Percentiles rank a stretch among this genome's conserved stretches.
These are phyloP conservation scores for Astreopora myriophthalma DNA, from an alignment of 64 coral and sea anemone genomes.

Conservation along the genomic window DNA sequence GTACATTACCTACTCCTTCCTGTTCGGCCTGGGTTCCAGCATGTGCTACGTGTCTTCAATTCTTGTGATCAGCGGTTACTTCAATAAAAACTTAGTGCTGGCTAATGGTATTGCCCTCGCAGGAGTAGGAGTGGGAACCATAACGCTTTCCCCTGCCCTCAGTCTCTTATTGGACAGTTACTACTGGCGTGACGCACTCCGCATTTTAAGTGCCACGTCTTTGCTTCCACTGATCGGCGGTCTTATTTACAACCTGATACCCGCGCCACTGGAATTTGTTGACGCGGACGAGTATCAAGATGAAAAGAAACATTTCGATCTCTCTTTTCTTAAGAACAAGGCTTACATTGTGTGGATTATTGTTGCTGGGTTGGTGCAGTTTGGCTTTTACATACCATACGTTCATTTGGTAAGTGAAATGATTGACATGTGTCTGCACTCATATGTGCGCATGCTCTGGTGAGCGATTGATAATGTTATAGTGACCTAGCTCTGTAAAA, in stretches of 20 bases:
- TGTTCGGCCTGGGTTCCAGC: slow-evolving; percentile 69
- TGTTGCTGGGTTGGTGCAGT: slow-evolving; percentile 75
- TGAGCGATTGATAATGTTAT: too few species aligned
- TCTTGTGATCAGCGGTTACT: slow-evolving; percentile 76
- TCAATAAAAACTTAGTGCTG: slow-evolving; percentile 71
- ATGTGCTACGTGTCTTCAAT: slow-evolving; percentile 83
- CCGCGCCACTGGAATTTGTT: slow-evolving; percentile 29
- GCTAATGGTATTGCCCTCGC: slow-evolving; percentile 80
- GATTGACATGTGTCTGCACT: background rate
- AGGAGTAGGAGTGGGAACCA: slow-evolving; percentile 83
- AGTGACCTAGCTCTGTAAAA: too few species aligned
- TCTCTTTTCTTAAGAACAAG: slow-evolving; percentile 83
- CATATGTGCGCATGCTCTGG: too few species aligned
- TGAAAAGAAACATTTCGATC: slow-evolving; percentile 53
- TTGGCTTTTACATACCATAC: slow-evolving; percentile 93
- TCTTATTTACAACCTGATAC: slow-evolving; percentile 55
- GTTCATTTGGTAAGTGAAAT: slow-evolving; percentile 81
- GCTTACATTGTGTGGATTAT: slow-evolving; percentile 79
- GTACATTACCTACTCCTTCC: slow-evolving; percentile 82
- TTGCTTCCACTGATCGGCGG: slow-evolving; percentile 50
- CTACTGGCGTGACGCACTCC: slow-evolving; percentile 67
- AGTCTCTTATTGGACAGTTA: slow-evolving; percentile 45
- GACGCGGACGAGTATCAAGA: background rate
- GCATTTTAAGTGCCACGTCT: slow-evolving; percentile 69
- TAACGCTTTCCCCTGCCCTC: slow-evolving; percentile 64